These are phyloP conservation scores for Drosophila rubida DNA, from an alignment of 2,888 invertebrate genomes.

Conservation along the genomic window DNA sequence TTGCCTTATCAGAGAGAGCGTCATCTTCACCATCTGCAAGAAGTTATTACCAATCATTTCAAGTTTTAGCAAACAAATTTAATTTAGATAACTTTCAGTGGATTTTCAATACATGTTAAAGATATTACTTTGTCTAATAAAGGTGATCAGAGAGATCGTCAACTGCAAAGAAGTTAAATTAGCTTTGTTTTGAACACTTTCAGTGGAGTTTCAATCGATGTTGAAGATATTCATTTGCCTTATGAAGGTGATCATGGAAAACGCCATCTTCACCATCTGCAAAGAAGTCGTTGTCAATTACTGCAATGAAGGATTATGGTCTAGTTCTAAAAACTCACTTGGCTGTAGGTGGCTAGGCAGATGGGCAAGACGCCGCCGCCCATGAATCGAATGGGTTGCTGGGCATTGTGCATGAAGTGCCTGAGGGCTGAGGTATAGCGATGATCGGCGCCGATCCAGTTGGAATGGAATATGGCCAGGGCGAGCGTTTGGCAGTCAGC, in stretches of 20 bases:
- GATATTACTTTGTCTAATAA: too few species aligned
- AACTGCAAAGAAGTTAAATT: neutral
- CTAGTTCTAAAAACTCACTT: constrained; percentile 3
- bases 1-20: too few species aligned
- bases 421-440: constrained; percentile 28
- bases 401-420: constrained; percentile 36
- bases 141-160: too few species aligned
- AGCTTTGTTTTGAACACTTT: too few species aligned
- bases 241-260: constrained; percentile 36
- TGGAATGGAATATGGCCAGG: constrained; percentile 38
- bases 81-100: too few species aligned
- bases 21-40: too few species aligned
- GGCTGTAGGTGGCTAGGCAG: constrained; percentile 27
- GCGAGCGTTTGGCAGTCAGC: constrained; percentile 27
- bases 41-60: too few species aligned
- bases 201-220: neutral
- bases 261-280: constrained; percentile 38
- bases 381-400: constrained; percentile 34
- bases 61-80: too few species aligned
- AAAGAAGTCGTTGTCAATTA: neutral
- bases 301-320: too few species aligned
- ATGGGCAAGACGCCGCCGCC: constrained; percentile 40
- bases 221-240: constrained; percentile 36
- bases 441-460: constrained; percentile 33
- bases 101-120: too few species aligned